A percentile compares a stretch with the other conserved stretches of the same genome.
Conservation (phyloP, 2,797 vertebrate genomes). For the Schizopygopsis pylzovi region DNA sequence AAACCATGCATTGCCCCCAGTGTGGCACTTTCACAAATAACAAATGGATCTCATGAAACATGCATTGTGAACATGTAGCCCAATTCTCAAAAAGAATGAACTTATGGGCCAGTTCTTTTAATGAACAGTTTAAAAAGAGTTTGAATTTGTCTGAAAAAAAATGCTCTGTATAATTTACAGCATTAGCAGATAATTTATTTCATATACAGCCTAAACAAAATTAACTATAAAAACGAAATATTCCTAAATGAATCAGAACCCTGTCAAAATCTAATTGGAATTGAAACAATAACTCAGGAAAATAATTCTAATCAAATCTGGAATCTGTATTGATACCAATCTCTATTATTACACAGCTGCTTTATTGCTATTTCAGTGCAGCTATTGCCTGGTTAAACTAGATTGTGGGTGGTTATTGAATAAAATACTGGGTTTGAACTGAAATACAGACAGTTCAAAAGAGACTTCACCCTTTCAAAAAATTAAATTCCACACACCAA, state of each 20-base stretch:
- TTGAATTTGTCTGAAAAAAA: neutral
- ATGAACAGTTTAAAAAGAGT: neutral
- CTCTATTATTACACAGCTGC: conserved; percentile 10
- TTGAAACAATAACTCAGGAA: neutral
- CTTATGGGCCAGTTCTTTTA: neutral
- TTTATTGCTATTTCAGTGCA: neutral
- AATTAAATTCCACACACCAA: neutral
- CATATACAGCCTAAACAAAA: neutral
- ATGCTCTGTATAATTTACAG: neutral
- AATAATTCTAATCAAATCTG: neutral
- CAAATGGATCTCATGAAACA: neutral
- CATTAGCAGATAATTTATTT: neutral
- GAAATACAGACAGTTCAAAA: conserved; percentile 8
- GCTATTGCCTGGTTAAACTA: neutral
- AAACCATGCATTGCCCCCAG: neutral
- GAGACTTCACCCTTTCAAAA: neutral
- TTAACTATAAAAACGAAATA: neutral
- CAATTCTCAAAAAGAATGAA: neutral
- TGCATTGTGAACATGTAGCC: neutral
- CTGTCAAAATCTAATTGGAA: neutral
- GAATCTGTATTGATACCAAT: neutral
- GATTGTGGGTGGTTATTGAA: neutral
- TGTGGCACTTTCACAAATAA: neutral
- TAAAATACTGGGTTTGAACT: conserved; percentile 2
- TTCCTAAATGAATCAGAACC: neutral